Conservation (phyloP, 2,888 invertebrate genomes). For the Tachina grossa region DNA sequence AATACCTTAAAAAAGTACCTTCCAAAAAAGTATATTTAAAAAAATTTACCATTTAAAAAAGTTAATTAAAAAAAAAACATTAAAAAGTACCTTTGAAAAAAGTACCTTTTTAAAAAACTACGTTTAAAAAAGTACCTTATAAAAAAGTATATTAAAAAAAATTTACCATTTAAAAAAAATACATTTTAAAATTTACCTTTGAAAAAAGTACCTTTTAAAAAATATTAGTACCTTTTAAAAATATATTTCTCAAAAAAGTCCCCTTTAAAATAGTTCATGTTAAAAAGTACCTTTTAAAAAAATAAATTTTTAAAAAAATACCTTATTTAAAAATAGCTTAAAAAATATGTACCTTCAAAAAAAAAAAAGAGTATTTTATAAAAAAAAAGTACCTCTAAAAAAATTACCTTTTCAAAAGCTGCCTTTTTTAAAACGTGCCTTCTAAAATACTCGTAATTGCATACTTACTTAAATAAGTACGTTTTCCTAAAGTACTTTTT, state of each 20-base stretch:
- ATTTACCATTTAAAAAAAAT: no score
- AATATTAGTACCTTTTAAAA: background rate
- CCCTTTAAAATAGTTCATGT: background rate
- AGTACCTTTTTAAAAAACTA: background rate
- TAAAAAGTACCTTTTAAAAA: background rate
- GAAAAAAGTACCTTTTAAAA: background rate
- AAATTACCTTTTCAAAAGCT: background rate
- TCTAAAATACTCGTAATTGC: no score
- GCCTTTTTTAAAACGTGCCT: no score
- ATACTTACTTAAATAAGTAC: no score
- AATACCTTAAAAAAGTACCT: background rate
- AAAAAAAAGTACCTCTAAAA: no score
- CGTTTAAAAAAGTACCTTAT: background rate
- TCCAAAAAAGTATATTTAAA: background rate
- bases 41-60: background rate
- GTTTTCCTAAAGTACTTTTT: background rate
- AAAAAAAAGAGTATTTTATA: no score
- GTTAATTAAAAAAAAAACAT: fast-evolving
- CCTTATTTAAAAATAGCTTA: no score
- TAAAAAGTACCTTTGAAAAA: background rate
- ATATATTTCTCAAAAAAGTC: background rate
- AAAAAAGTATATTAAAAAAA: background rate
- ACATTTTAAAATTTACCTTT: no score
- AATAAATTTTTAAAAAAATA: background rate
- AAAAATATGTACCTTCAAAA: no score